Base-by-base conservation (phyloP, 1,140 invertebrate species). In the Coptotermes formosanus region DNA sequence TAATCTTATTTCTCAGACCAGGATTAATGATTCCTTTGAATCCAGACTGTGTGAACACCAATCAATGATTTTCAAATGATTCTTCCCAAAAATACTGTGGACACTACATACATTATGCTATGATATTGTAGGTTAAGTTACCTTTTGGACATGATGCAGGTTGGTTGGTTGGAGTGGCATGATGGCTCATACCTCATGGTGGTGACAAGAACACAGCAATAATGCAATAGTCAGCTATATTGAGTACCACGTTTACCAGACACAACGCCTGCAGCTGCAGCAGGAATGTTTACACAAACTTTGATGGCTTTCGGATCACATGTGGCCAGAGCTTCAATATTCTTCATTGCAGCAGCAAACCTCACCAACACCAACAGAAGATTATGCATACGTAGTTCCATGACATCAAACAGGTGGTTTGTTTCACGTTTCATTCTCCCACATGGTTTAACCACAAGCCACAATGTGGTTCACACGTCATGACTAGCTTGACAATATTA, bases 41-140 rank as follows among this genome's bases (percentile, higher is more conserved):
- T 86, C 32, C 82, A 86, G 52, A 48, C 82, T 69, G 86, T 43
- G n/a, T 82, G 52, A 21, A 55, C 83, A 32, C 82, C 82, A 23
- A 30, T 25, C 3, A 55, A 11, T 59, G n/a, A 83, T 69, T 55
- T 44, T 16, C 30, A 48, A 43, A 25, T 55, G 30, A 83, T 83
- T 12, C 48, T 86, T 25, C 82, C 83, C 19, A 82, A 86, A 14
- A 86, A 83, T 69, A 59, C 32, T 12, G 6, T 64, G 2, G 82
- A 86, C 25, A 19, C 55, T 12, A 0, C 32, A 12, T n/a, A 45
- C 85, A 16, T 38, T 43, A 52, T 25, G 45, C 11, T 85, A 59
- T 21, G 3, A n/a, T 19, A 30, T 44, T n/a, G 32, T 84, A 30
- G 83, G 83, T 30, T 84, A 84, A 21, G 30, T 48, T 84, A 38